Percentiles rank a stretch among this genome's conserved stretches.
These are phyloP conservation scores for Mechanitis mazaeus DNA, from an alignment of 2,888 invertebrate genomes.

Conservation along the genomic window DNA sequence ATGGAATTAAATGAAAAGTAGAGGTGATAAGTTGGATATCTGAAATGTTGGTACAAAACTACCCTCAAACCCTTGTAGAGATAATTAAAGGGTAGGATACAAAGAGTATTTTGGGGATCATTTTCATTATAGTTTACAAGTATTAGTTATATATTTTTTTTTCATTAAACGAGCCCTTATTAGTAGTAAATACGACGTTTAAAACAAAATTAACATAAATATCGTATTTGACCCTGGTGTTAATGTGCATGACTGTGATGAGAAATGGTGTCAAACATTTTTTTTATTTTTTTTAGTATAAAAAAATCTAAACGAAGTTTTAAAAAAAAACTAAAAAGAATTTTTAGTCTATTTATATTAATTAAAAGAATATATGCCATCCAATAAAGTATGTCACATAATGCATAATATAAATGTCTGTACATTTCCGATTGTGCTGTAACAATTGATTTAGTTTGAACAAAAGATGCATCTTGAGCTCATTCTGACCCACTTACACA, in stretches of 20 bases:
- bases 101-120: no score
- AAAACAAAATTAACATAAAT: slow-evolving; percentile 28
- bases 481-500: slow-evolving; percentile 60
- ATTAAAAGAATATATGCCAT: not conserved
- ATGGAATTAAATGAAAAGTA: no score
- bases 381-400: not conserved
- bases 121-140: no score
- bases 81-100: no score
- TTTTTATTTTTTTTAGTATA: not conserved
- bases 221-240: slow-evolving; percentile 41
- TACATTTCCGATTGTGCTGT: slow-evolving; percentile 11
- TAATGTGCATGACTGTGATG: slow-evolving; percentile 35
- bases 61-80: no score
- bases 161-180: slow-evolving; percentile 23
- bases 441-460: slow-evolving; percentile 25
- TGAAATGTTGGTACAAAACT: no score
- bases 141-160: no score
- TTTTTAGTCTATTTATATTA: not conserved
- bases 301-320: no score
- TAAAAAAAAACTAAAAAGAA: not conserved
- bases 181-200: slow-evolving; percentile 22
- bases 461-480: slow-evolving; percentile 59
- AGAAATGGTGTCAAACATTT: not conserved
- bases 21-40: no score
- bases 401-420: slow-evolving; percentile 13